phyloP scores from a whole-genome alignment of 2,113 vertebrate genomes.

The Hippolais icterina region DNA sequence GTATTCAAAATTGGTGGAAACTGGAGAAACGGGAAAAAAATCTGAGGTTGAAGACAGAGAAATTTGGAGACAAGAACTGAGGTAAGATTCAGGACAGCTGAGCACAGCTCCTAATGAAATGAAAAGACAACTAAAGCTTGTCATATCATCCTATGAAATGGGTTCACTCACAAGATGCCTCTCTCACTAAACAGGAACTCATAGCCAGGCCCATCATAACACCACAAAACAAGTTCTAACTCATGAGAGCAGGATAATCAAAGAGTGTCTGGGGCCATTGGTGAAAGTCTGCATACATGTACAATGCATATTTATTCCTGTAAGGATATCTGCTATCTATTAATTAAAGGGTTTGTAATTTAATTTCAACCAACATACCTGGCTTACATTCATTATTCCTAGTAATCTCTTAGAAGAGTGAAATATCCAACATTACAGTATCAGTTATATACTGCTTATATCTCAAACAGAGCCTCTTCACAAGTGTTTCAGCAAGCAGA shows the following conservation, averaged over 20 bases:
- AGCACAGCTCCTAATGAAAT: neutral
- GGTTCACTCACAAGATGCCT: neutral
- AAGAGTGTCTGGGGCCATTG: neutral
- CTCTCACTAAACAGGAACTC: neutral
- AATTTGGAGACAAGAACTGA: neutral
- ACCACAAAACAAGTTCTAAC: neutral
- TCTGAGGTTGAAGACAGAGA: neutral
- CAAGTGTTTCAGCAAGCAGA: fast-evolving
- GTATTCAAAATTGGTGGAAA: neutral
- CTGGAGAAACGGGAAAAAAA: neutral
- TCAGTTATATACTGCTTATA: neutral
- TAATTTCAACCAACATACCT: neutral
- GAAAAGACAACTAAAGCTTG: neutral
- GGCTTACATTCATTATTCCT: neutral
- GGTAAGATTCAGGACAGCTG: neutral
- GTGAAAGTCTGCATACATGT: neutral
- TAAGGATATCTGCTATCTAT: neutral
- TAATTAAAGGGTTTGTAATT: neutral
- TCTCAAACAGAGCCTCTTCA: neutral
- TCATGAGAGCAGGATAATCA: neutral
- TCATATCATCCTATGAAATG: neutral
- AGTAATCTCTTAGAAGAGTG: neutral
- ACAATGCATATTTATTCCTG: neutral
- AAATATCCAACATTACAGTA: neutral
- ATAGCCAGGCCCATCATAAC: neutral